Evolutionary conservation across 1,140 invertebrate genomes (phyloP).

Genomic region (Coenobita brevimanus): DNA sequence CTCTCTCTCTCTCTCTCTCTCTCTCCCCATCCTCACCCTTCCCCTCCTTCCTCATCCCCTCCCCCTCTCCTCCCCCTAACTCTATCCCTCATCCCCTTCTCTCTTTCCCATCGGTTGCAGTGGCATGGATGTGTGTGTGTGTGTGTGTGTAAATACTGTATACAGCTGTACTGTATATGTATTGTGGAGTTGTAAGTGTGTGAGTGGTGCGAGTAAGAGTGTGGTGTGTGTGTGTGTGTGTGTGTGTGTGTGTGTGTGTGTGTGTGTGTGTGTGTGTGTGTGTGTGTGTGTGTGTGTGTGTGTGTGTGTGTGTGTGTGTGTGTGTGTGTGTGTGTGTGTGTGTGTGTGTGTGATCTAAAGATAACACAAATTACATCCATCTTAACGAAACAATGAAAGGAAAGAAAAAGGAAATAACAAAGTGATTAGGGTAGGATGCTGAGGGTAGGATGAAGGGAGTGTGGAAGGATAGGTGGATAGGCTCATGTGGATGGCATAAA

Average conservation of each 20-base stretch:
- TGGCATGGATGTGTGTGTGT: neutral
- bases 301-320: neutral
- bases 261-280: constrained; percentile 11
- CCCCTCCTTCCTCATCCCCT: neutral
- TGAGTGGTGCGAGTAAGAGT: neutral
- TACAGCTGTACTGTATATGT: too few species aligned
- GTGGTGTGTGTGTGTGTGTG: neutral
- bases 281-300: too few species aligned
- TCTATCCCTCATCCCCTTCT: neutral
- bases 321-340: neutral
- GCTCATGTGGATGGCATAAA: constrained; percentile 2
- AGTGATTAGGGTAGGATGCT: too few species aligned
- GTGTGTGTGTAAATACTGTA: too few species aligned
- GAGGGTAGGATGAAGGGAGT: neutral
- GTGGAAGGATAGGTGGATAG: neutral
- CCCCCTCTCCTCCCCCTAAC: neutral
- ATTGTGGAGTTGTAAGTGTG: neutral
- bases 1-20: neutral
- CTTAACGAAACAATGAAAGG: too few species aligned
- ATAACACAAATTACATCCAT: too few species aligned
- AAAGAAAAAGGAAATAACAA: too few species aligned
- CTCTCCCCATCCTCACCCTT: neutral
- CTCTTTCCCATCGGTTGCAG: neutral
- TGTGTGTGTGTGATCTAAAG: neutral
- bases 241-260: constrained; percentile 13